Percentiles rank a stretch among this genome's conserved stretches.
Conservation (phyloP, 2,888 invertebrate genomes). For the Troides aeacus region DNA sequence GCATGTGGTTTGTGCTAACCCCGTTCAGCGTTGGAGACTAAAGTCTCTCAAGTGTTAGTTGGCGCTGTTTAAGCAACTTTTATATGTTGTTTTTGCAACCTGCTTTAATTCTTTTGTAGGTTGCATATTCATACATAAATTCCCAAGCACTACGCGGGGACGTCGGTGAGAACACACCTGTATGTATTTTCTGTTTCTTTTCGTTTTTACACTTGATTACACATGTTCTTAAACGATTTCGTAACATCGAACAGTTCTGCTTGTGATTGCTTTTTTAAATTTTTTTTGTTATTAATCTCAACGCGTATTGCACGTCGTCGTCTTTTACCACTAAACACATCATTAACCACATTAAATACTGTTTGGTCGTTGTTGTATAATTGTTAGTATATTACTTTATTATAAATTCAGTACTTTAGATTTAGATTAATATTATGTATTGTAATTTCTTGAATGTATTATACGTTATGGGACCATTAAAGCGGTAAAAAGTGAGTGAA, state of each 20-base stretch:
- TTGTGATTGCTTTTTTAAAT: constrained; percentile 19
- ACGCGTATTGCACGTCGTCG: constrained; percentile 19
- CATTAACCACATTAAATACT: constrained; percentile 18
- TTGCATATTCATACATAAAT: constrained; percentile 80
- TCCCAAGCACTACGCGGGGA: constrained; percentile 65
- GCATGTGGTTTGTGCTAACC: constrained; percentile 49
- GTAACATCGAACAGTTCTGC: constrained; percentile 16
- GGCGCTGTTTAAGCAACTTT: constrained; percentile 40
- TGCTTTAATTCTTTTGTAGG: constrained; percentile 83
- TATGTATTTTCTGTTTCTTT: constrained; percentile 82
- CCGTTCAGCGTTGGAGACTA: constrained; percentile 36
- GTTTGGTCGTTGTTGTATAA: too few species aligned
- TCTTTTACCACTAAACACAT: constrained; percentile 10
- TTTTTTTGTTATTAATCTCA: constrained; percentile 5
- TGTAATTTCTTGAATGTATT: too few species aligned
- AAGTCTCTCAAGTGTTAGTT: constrained; percentile 35
- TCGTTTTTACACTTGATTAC: constrained; percentile 39
- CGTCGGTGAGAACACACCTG: constrained; percentile 83
- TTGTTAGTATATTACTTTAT: background rate
- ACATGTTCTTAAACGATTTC: constrained; percentile 31
- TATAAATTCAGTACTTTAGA: background rate
- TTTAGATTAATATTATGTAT: too few species aligned
- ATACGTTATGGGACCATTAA: too few species aligned
- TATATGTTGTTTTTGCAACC: constrained; percentile 71
- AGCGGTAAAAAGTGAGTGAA: too few species aligned